Evolutionary conservation across 2,797 vertebrate species (phyloP), one percentile per base, ranked within the genome.

Genomic region (Falco biarmicus): DNA sequence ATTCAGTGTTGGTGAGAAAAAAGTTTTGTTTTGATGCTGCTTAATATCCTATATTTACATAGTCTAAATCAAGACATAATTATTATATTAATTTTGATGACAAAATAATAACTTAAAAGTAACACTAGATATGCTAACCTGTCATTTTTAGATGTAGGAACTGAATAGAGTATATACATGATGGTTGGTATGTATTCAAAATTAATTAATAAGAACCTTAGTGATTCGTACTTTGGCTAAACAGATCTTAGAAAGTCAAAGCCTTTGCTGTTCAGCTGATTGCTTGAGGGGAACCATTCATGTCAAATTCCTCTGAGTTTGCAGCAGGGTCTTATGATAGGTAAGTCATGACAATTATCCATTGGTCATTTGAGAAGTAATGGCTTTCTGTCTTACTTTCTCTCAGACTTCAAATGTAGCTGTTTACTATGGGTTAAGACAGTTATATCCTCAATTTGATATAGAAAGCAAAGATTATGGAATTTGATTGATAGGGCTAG

Each of bases 21-120:
- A 84, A 41, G 17, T 70, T 39, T 61, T 57, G 11, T 29, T 79
- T 93, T 22, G 3, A 9, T 77, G 32, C 48, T 54, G 32, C 66
- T 91, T 90, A 84, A 50, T 73, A 74, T 51, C 83, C 60, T 74
- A 51, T n/a, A 31, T 47, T 41, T 94, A 75, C 70, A 59, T 68
- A 89, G 78, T 83, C 66, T 77, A 90, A 25, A 75, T 48, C 15
- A 91, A 91, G 84, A 81, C 64, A 85, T 73, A 90, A 74, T 89
- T 80, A 94, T 75, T 86, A 86, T 63, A 95, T 95, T 97, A 85
- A 87, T 93, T 96, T 94, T 94, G 69, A 85, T 90, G 66, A 90
- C 29, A 87, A 94, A 97, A 93, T 91, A 51, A 8, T 92, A 77
- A 92, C 59, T 93, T 90, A 90, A 92, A 95, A 89, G 37, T 56